Evolutionary conservation across 2,888 invertebrate species (phyloP).

Genomic region (Drosophila neotestacea): DNA sequence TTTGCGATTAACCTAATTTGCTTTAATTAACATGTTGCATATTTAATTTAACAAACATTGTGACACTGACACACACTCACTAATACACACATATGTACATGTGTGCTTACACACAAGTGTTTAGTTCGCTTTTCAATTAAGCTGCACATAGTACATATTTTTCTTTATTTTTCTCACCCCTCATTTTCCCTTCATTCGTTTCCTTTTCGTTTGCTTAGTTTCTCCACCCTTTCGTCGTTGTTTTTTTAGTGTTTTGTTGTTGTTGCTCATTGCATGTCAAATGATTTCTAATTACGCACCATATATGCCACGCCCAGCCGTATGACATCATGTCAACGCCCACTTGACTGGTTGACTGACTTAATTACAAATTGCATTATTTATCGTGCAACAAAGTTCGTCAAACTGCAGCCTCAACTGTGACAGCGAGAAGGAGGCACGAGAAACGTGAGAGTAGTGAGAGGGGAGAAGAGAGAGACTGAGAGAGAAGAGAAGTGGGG

Average conservation of each 20-base stretch:
- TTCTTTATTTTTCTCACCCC: constrained; percentile 12
- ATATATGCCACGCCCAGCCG: constrained; percentile 36
- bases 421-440: neutral
- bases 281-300: constrained; percentile 62
- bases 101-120: constrained; percentile 26
- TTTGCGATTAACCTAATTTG: constrained; percentile 78
- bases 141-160: constrained; percentile 21
- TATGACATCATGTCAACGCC: constrained; percentile 17
- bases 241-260: constrained; percentile 6
- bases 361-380: constrained; percentile 82
- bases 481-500: neutral
- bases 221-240: neutral
- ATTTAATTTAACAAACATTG: constrained; percentile 73
- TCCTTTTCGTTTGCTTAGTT: constrained; percentile 17
- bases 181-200: neutral
- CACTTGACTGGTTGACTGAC: constrained; percentile 69
- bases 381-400: constrained; percentile 78
- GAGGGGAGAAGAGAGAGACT: neutral
- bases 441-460: neutral
- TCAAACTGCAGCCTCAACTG: constrained; percentile 61
- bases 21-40: constrained; percentile 77
- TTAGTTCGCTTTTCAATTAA: constrained; percentile 72
- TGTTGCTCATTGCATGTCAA: constrained; percentile 55
- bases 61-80: constrained; percentile 24
- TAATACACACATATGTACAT: neutral